Percentiles rank a stretch among this genome's conserved stretches.
Conservation (phyloP, 2,113 vertebrate genomes). For the Aspiorhynchus laticeps region DNA sequence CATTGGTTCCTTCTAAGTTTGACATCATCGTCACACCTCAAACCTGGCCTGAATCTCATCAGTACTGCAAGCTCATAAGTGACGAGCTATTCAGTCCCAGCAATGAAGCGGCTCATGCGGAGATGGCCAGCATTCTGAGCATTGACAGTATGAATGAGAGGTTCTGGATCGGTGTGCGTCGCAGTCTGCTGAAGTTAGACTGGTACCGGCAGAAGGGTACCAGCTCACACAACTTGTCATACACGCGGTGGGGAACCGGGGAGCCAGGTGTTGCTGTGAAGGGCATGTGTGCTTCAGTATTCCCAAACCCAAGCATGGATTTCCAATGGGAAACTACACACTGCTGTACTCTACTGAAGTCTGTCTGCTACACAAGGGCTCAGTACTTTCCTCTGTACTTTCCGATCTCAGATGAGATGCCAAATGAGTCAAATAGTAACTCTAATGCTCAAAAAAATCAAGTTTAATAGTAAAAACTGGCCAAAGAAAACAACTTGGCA, state of each 20-base stretch:
- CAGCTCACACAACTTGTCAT: accelerated
- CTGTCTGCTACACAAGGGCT: conserved; percentile 60
- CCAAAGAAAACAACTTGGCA: not conserved
- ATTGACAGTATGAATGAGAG: accelerated
- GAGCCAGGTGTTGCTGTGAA: conserved; percentile 36
- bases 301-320: not conserved
- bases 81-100: conserved; percentile 61
- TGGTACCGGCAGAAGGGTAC: conserved; percentile 69
- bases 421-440: not conserved
- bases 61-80: not conserved
- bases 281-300: conserved; percentile 63
- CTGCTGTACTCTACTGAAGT: conserved; percentile 62
- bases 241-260: conserved; percentile 57
- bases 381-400: not conserved
- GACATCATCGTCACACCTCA: accelerated
- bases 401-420: not conserved
- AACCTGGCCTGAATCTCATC: conserved; percentile 62
- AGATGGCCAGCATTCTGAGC: not conserved
- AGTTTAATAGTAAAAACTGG: not conserved
- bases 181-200: conserved; percentile 52
- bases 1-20: conserved; percentile 9
- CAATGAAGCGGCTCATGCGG: accelerated
- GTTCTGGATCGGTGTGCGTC: conserved; percentile 73
- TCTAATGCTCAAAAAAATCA: not conserved
- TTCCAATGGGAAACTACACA: conserved; percentile 57